Conservation (phyloP, 1,140 invertebrate genomes). For the Zophobas atratus region DNA sequence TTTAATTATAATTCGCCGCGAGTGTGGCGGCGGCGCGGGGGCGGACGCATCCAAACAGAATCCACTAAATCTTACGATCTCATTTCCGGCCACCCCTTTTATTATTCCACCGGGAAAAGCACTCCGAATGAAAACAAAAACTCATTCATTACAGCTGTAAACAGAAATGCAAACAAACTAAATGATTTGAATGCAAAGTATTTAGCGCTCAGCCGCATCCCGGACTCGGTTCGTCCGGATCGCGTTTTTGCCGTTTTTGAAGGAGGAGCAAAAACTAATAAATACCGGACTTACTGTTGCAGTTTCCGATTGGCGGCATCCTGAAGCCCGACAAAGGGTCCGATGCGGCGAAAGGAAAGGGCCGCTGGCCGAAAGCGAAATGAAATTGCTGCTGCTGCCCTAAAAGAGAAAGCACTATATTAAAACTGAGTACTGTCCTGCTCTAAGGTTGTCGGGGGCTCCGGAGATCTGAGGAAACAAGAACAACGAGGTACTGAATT, state of each 20-base stretch:
- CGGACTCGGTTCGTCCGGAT: background rate
- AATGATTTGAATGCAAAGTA: slow-evolving; percentile 48
- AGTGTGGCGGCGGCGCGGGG: slow-evolving; percentile 1
- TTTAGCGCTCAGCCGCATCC: slow-evolving; percentile 5
- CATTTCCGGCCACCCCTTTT: slow-evolving; percentile 51
- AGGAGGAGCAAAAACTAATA: slow-evolving; percentile 24
- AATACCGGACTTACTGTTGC: slow-evolving; percentile 83
- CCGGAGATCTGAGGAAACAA: background rate
- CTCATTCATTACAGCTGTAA: slow-evolving; percentile 50
- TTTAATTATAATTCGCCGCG: slow-evolving; percentile 22
- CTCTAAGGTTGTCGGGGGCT: slow-evolving; percentile 44
- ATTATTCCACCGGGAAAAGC: slow-evolving; percentile 46
- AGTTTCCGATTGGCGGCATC: slow-evolving; percentile 88
- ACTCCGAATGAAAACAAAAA: slow-evolving; percentile 51
- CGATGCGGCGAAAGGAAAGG: slow-evolving; percentile 84
- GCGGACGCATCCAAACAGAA: slow-evolving; percentile 30
- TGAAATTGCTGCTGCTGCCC: slow-evolving; percentile 94
- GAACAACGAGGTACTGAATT: too few species aligned
- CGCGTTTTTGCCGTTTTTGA: background rate
- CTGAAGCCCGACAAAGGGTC: slow-evolving; percentile 87
- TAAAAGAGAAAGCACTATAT: slow-evolving; percentile 88
- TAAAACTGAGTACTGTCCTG: slow-evolving; percentile 73
- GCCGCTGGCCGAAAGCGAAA: slow-evolving; percentile 90
- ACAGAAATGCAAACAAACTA: slow-evolving; percentile 41
- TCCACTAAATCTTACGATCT: slow-evolving; percentile 52